Evolutionary conservation across 2,797 vertebrate genomes (phyloP), one percentile per base, ranked within the genome.

Genomic region (Rhincodon typus): DNA sequence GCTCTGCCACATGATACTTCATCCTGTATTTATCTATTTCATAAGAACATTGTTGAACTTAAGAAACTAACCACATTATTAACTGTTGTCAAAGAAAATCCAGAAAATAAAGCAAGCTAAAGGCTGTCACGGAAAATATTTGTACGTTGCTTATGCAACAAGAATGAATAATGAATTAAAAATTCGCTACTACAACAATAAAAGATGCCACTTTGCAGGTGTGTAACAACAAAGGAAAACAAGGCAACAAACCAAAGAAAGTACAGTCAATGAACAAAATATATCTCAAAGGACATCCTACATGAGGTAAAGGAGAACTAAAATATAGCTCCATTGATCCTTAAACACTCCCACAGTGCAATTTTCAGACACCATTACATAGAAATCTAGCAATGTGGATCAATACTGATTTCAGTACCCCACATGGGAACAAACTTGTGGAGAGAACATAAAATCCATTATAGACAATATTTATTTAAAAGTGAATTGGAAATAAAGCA

Each of bases 241-340:
- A 91, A 7, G 57, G 34, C 57, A 66, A 34, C 34, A 21, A n/a
- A 17, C 88, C 88, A 66, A n/a, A 90, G n/a, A 42, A 42, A 38
- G 42, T 82, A 21, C 79, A 23, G 57, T 91, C 88, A 94, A 94
- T 30, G 23, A 72, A 94, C 93, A 94, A 72, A 70, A 69, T 72
- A 42, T 25, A 94, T 46, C 38, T 4, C 23, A 42, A 67, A n/a
- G 19, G 34, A 57, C 34, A 38, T 94, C 21, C 38, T 8, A 70
- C 91, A 42, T 42, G 38, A 46, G 38, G n/a, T 46, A 69, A 94
- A 69, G 69, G n/a, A 42, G 21, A 72, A 94, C 93, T 42, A 19
- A n/a, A 69, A 15, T n/a, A 66, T 42, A n/a, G 19, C 30, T 94
- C 30, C n/a, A 46, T 30, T 70, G 57, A 67, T 46, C n/a, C 21